Conservation (phyloP, 2,888 invertebrate species). For the Drosophila testacea region DNA sequence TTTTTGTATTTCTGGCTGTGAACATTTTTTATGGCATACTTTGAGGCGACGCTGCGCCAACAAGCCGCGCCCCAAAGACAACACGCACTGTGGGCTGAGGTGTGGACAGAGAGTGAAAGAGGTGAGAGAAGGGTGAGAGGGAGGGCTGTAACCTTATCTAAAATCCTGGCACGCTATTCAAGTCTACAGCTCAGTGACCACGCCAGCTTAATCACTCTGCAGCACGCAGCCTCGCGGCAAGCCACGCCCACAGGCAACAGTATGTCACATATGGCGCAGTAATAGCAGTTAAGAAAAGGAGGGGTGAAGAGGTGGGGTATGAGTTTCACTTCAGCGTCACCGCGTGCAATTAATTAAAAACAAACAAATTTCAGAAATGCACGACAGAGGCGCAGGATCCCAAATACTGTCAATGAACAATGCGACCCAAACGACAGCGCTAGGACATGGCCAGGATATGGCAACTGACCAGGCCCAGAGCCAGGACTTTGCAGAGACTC, state of each 20-base stretch:
- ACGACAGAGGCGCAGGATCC: slow-evolving; percentile 55
- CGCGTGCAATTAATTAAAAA: slow-evolving; percentile 82
- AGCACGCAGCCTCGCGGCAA: slow-evolving; percentile 59
- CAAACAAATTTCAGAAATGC: slow-evolving; percentile 80
- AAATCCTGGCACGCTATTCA: slow-evolving; percentile 64
- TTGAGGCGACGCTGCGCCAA: slow-evolving; percentile 52
- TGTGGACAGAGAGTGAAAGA: neutral
- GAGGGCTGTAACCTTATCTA: slow-evolving; percentile 45
- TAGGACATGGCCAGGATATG: slow-evolving; percentile 9
- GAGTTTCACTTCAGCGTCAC: slow-evolving; percentile 55
- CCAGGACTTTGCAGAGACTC: neutral
- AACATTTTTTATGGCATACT: slow-evolving; percentile 68
- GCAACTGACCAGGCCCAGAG: slow-evolving; percentile 25
- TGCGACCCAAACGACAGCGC: slow-evolving; percentile 24
- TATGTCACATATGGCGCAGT: slow-evolving; percentile 19
- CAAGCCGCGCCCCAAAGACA: slow-evolving; percentile 61
- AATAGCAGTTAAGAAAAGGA: neutral
- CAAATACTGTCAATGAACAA: slow-evolving; percentile 76
- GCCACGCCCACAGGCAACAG: slow-evolving; percentile 22
- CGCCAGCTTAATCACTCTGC: slow-evolving; percentile 66
- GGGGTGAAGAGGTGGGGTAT: neutral
- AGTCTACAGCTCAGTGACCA: slow-evolving; percentile 56
- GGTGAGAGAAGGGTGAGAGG: neutral
- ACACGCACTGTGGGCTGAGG: slow-evolving; percentile 20
- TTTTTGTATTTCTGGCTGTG: slow-evolving; percentile 16